These are phyloP conservation scores for Ctenochaetus hawaiiensis DNA, from an alignment of 2,797 vertebrate genomes.

Conservation along the genomic window DNA sequence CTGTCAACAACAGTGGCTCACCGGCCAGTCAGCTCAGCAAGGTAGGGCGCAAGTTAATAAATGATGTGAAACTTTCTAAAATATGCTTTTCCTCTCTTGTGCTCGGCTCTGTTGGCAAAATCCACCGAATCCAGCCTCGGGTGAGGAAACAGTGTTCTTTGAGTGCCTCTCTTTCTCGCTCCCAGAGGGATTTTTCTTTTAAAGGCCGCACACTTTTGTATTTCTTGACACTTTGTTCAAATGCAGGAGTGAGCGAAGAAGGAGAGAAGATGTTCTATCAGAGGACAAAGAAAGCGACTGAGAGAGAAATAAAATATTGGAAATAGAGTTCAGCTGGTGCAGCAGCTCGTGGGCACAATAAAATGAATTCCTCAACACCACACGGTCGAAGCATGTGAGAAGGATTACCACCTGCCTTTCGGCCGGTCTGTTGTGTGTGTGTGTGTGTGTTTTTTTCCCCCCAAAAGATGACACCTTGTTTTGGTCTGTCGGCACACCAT, in stretches of 20 bases:
- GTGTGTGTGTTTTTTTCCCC: constrained; percentile 49
- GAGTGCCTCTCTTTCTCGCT: neutral
- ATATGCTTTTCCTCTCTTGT: constrained; percentile 5
- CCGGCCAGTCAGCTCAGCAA: constrained; percentile 87
- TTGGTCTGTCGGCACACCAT: constrained; percentile 44
- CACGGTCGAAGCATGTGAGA: constrained; percentile 25
- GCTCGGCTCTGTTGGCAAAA: constrained; percentile 8
- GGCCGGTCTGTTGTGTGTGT: constrained; percentile 15
- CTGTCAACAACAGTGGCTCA: constrained; percentile 85
- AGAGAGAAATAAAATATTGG: constrained; percentile 36
- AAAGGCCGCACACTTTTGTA: constrained; percentile 12
- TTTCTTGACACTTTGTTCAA: constrained; percentile 29
- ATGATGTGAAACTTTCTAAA: constrained; percentile 34
- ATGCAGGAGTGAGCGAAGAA: constrained; percentile 4
- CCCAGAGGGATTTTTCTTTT: neutral
- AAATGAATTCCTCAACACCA: constrained; percentile 34
- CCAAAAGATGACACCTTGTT: constrained; percentile 57
- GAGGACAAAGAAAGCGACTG: neutral
- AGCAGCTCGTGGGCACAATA: constrained; percentile 47
- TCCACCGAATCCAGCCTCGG: constrained; percentile 8
- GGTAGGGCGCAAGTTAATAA: constrained; percentile 76
- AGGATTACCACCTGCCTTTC: constrained; percentile 49
- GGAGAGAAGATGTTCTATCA: constrained; percentile 15
- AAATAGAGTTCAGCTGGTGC: constrained; percentile 31
- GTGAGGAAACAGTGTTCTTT: constrained; percentile 24